A percentile compares a stretch with the other conserved stretches of the same genome.
phyloP scores from a whole-genome alignment of 2,797 vertebrate genomes.

The Enteromius paludinosus region DNA sequence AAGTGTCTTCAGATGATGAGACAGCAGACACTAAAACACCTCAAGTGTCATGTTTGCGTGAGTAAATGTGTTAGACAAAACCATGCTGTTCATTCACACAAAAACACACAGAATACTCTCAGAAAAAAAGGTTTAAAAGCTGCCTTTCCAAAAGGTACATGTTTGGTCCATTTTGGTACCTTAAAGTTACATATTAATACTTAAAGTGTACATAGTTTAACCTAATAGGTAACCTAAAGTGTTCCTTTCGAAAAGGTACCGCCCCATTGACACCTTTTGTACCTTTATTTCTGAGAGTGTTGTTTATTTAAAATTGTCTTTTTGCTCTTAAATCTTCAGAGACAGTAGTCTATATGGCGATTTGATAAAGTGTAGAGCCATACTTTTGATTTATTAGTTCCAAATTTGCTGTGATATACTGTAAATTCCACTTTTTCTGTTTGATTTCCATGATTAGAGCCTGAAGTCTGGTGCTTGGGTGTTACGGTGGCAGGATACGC shows the following conservation, averaged over 20 bases:
- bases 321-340: neutral
- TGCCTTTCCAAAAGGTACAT: too few relatives aligned
- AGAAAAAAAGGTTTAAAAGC: neutral
- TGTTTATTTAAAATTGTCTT: neutral
- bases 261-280: too few relatives aligned
- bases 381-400: neutral
- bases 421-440: neutral
- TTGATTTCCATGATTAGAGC: neutral
- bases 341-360: neutral
- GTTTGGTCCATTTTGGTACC: too few relatives aligned
- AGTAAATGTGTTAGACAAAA: neutral
- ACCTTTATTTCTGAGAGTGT: too few relatives aligned
- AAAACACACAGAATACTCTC: neutral
- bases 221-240: too few relatives aligned
- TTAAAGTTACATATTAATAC: too few relatives aligned
- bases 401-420: neutral
- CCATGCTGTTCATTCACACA: neutral
- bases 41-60: neutral
- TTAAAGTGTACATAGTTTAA: too few relatives aligned
- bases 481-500: slow-evolving; percentile 15
- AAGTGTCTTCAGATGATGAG: neutral
- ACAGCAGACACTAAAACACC: neutral
- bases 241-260: too few relatives aligned
- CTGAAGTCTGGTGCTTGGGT: neutral
- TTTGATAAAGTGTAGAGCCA: neutral